Evolutionary conservation across 1,140 invertebrate species (phyloP).

Genomic region (Drosophila carrolli): DNA sequence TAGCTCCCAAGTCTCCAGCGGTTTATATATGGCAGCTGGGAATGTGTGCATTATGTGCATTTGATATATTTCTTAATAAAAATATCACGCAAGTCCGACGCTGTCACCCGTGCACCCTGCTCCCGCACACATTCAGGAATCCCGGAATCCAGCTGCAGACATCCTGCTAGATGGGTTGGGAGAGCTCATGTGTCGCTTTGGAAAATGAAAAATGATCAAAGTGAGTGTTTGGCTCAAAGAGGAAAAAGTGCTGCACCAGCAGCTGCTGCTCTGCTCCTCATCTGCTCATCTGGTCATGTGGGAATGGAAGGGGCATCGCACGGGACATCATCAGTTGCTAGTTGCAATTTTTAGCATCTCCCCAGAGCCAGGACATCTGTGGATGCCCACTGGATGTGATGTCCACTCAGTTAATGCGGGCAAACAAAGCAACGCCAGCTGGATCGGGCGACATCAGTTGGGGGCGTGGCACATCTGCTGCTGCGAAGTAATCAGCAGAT

Average conservation of each 20-base stretch:
- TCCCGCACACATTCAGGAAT: conserved; percentile 19
- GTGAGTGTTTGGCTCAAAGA: conserved; percentile 76
- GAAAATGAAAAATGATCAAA: conserved; percentile 81
- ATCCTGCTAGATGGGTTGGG: conserved; percentile 19
- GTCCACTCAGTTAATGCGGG: conserved; percentile 71
- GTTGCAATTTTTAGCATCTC: conserved; percentile 62
- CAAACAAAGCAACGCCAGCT: conserved; percentile 65
- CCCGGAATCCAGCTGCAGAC: conserved; percentile 29
- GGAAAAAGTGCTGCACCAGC: conserved; percentile 54
- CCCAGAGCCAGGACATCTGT: conserved; percentile 36
- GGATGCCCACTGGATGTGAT: conserved; percentile 32
- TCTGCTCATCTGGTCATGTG: conserved; percentile 32
- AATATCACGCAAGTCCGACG: conserved; percentile 69
- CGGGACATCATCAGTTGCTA: conserved; percentile 73
- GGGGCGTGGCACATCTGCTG: conserved; percentile 47
- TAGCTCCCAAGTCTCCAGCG: conserved; percentile 30
- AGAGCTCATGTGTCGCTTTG: conserved; percentile 68
- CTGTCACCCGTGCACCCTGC: conserved; percentile 39
- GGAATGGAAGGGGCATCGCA: conserved; percentile 37
- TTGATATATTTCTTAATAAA: conserved; percentile 81
- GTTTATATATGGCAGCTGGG: conserved; percentile 44
- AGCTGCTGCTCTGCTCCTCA: conserved; percentile 45
- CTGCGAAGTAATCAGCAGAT: conserved; percentile 64
- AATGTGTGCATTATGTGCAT: conserved; percentile 64
- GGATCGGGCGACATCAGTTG: conserved; percentile 23